phyloP scores from a whole-genome alignment of 2,888 invertebrate genomes.

The Aphelenchoides bicaudatus region DNA sequence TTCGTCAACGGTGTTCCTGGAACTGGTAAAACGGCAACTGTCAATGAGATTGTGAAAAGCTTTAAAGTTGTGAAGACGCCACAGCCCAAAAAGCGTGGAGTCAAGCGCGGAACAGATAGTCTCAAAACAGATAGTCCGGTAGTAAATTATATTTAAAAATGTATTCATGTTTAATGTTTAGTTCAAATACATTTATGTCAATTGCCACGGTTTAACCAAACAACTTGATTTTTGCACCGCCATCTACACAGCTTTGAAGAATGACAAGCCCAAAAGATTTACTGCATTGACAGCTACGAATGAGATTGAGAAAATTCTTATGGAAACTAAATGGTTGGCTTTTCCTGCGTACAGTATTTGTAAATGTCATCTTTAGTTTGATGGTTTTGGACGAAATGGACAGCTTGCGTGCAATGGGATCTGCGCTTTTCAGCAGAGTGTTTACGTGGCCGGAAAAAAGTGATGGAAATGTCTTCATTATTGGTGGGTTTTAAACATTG shows the following conservation, averaged over 20 bases:
- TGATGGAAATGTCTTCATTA: conserved; percentile 72
- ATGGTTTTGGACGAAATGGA: conserved; percentile 87
- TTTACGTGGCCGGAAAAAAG: conserved; percentile 83
- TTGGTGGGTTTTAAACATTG: conserved; percentile 69
- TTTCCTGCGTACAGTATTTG: not conserved
- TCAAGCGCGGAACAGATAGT: too few relatives aligned
- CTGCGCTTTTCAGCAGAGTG: conserved; percentile 82
- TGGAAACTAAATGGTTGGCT: conserved; percentile 7
- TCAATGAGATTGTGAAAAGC: conserved; percentile 35
- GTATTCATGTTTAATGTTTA: conserved; percentile 22
- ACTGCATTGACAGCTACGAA: conserved; percentile 9
- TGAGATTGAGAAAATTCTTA: conserved; percentile 14
- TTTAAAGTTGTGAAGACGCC: too few relatives aligned
- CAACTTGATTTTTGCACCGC: conserved; percentile 17
- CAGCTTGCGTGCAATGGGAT: conserved; percentile 74
- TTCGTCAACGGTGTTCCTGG: conserved; percentile 96
- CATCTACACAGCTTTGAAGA: conserved; percentile 10
- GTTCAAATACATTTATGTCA: conserved; percentile 27
- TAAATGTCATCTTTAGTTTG: conserved; percentile 23
- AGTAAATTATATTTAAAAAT: too few relatives aligned
- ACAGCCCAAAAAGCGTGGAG: too few relatives aligned
- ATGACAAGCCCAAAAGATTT: not conserved
- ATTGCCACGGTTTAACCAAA: conserved; percentile 25
- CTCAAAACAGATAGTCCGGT: too few relatives aligned
- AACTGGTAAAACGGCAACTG: conserved; percentile 68